These are phyloP conservation scores for Buceros bicornis DNA, from an alignment of 2,797 vertebrate genomes.

Conservation along the genomic window DNA sequence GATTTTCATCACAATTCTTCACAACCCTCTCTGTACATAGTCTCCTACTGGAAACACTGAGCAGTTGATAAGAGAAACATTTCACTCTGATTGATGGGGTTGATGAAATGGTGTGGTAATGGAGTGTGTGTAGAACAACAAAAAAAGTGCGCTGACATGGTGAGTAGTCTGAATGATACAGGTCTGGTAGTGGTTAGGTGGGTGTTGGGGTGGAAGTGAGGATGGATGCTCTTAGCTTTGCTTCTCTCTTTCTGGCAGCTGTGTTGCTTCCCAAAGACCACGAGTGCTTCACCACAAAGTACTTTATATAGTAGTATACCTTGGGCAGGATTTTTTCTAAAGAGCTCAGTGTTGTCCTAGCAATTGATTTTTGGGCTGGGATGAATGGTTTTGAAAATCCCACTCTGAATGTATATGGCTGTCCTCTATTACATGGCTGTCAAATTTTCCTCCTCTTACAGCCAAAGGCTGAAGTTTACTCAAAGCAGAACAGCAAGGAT, in stretches of 20 bases:
- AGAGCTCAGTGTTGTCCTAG: neutral
- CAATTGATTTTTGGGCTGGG: neutral
- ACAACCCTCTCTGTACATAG: neutral
- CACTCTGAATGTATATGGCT: neutral
- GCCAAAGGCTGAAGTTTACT: slow-evolving; percentile 45
- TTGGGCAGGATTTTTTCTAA: neutral
- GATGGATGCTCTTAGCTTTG: neutral
- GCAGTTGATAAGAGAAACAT: neutral
- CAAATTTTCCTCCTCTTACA: slow-evolving; percentile 34
- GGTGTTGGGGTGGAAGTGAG: neutral
- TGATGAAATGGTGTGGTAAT: neutral
- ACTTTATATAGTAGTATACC: neutral
- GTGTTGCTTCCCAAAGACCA: neutral
- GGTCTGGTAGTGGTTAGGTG: neutral
- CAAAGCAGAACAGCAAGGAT: slow-evolving; percentile 62
- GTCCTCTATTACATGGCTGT: slow-evolving; percentile 38
- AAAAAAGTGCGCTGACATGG: neutral
- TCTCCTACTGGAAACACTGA: neutral
- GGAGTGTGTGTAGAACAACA: neutral
- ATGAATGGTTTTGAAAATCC: slow-evolving; percentile 38
- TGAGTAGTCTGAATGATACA: neutral
- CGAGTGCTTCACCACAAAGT: neutral
- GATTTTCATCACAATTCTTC: neutral
- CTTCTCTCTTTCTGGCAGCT: neutral
- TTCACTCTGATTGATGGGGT: neutral